These are phyloP conservation scores for Linepithema humile DNA, from an alignment of 1,140 invertebrate genomes.

Conservation along the genomic window DNA sequence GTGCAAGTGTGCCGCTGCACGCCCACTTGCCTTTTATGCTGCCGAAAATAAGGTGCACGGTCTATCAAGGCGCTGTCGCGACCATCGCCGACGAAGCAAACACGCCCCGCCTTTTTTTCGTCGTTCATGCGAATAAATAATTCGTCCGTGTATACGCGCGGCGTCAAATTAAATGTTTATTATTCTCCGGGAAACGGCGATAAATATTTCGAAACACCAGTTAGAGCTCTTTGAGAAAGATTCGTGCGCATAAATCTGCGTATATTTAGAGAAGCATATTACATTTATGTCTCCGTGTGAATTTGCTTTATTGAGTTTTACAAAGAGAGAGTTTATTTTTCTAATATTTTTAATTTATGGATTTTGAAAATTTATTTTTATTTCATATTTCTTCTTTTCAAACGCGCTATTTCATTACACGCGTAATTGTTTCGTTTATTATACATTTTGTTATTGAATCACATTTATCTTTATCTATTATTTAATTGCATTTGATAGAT, in stretches of 20 bases:
- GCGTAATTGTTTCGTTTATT: too few relatives aligned
- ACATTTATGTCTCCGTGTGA: background rate
- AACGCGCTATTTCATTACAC: too few relatives aligned
- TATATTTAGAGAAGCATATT: conserved; percentile 3
- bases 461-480: too few relatives aligned
- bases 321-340: too few relatives aligned
- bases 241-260: background rate
- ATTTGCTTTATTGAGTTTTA: conserved; percentile 4
- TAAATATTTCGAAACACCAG: conserved; percentile 18
- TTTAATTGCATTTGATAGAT: too few relatives aligned
- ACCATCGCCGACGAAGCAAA: conserved; percentile 16
- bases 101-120: conserved; percentile 22
- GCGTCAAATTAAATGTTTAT: conserved; percentile 50
- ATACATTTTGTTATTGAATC: too few relatives aligned
- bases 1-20: background rate
- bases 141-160: conserved; percentile 13
- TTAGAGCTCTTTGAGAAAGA: conserved; percentile 11
- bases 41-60: conserved; percentile 39
- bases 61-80: conserved; percentile 38
- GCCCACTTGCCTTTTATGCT: conserved; percentile 16
- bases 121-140: conserved; percentile 38
- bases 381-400: background rate
- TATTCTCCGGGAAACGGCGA: conserved; percentile 5
- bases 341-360: conserved; percentile 9
- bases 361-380: background rate